Base-by-base conservation (phyloP, 2,888 invertebrate genomes). In the Tetropium fuscum region DNA sequence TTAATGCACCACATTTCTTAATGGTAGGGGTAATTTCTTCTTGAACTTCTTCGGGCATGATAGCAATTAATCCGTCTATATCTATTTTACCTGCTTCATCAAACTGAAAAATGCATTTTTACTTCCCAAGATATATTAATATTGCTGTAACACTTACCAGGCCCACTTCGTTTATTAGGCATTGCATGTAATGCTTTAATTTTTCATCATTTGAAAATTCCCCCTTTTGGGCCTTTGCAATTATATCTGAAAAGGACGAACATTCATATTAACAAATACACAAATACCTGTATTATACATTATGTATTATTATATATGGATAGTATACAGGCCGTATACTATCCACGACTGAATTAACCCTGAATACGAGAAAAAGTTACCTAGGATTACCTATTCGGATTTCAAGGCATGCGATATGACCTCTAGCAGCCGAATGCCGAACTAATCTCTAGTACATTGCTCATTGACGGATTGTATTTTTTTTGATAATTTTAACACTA, bases 181-280 rank as follows among this genome's bases (percentile, higher is more conserved):
- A 81, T 66, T 76, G 78, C 61, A 80, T 71, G 66, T 80, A 81
- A 64, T 80, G 81, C 74, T 80, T 72, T 19, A 74, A 61, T 6
- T 61, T 67, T 20, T 69, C 60, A 15, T 66, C 73, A 25, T 74
- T 80, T 2, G 74, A 57, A 67, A 83, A 82, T 51, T 74, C 70
- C 10, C 73, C 70, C 2, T 76, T 75, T 10, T 74, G 69, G 2
- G 70, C 69, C 51, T 81, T 79, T 2, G 36, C 10, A 16, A 71
- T 66, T 5, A 66, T 47, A 57, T 51, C 72, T 72, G 43, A 8
- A 64, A 63, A 45, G 40, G 34, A 54, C 49, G 53, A 4, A 41
- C 15, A n/a, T n/a, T n/a, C n/a, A n/a, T n/a, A n/a, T n/a, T n/a
- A n/a, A n/a, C n/a, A n/a, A n/a, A n/a, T n/a, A n/a, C n/a, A n/a